Percentiles rank a stretch among this genome's conserved stretches.
phyloP scores from a whole-genome alignment of 2,113 vertebrate species.

The Bagarius yarrelli region DNA sequence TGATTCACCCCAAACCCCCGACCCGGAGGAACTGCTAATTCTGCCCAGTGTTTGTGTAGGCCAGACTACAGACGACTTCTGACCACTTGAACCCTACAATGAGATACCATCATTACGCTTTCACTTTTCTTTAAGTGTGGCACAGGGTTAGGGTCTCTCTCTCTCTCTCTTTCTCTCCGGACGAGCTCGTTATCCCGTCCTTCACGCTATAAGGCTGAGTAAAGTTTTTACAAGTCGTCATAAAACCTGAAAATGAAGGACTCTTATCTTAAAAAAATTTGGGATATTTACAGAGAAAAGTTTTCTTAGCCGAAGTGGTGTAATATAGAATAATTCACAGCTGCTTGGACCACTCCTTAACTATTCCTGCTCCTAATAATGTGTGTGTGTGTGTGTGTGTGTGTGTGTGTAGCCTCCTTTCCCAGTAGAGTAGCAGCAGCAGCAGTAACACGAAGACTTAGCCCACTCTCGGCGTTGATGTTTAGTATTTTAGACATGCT shows the following conservation, averaged over 20 bases:
- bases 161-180: constrained; percentile 2
- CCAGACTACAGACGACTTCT: constrained; percentile 33
- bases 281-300: constrained; percentile 42
- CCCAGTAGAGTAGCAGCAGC: constrained; percentile 68
- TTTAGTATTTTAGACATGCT: constrained; percentile 84
- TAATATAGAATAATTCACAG: constrained; percentile 49
- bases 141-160: no score
- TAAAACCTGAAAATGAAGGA: constrained; percentile 31
- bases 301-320: constrained; percentile 34
- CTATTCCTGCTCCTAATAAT: constrained; percentile 47
- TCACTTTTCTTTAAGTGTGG: constrained; percentile 32
- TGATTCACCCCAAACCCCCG: constrained; percentile 33
- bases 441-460: constrained; percentile 59
- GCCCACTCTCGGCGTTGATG: constrained; percentile 71
- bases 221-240: constrained; percentile 40
- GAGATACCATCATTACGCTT: constrained; percentile 34
- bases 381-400: constrained; percentile 51
- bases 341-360: constrained; percentile 45
- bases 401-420: constrained; percentile 59
- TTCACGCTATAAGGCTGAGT: constrained; percentile 25
- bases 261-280: constrained; percentile 18
- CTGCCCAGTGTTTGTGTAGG: constrained; percentile 42
- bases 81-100: constrained; percentile 28
- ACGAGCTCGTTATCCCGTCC: constrained; percentile 20
- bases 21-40: constrained; percentile 42